phyloP scores from a whole-genome alignment of 1,140 invertebrate genomes.

The Conus betulinus region DNA sequence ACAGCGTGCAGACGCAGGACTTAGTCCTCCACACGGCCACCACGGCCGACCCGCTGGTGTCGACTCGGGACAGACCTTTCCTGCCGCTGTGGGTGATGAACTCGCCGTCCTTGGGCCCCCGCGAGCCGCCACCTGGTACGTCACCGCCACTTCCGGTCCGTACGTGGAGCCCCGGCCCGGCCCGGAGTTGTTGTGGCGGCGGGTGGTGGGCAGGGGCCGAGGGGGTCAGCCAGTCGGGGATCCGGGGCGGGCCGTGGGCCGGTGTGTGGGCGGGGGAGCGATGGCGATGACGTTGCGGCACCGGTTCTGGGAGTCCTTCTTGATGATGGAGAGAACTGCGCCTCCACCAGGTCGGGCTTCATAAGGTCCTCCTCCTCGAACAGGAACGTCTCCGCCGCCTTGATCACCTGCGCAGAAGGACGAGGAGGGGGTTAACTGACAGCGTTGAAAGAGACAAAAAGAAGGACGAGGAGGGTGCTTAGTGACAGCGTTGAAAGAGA shows the following conservation, averaged over 20 bases:
- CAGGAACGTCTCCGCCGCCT: conserved; percentile 32
- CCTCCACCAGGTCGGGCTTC: conserved; percentile 25
- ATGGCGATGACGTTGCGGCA: conserved; percentile 29
- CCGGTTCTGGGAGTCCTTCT: not conserved
- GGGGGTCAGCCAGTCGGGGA: conserved; percentile 1
- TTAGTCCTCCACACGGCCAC: not conserved
- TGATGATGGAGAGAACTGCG: conserved; percentile 39
- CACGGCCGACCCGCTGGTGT: not conserved
- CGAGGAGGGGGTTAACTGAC: not conserved
- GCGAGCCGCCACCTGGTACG: not conserved
- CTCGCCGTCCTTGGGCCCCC: not conserved
- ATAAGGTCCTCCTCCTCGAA: conserved; percentile 26
- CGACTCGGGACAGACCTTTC: not conserved
- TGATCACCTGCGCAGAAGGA: conserved; percentile 5
- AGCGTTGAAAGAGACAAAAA: too few species aligned
- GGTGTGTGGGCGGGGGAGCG: not conserved
- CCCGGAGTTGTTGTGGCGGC: not conserved
- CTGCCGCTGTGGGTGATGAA: not conserved
- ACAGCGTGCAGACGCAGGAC: not conserved
- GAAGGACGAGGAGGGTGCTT: too few species aligned
- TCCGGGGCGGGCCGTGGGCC: not conserved
- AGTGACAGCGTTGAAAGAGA: too few species aligned
- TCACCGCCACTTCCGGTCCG: not conserved
- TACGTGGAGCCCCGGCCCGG: not conserved
- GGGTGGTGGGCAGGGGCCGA: not conserved